A percentile compares a stretch with the other conserved stretches of the same genome.
phyloP scores from a whole-genome alignment of 1,140 invertebrate genomes.

The Psix sp. region DNA sequence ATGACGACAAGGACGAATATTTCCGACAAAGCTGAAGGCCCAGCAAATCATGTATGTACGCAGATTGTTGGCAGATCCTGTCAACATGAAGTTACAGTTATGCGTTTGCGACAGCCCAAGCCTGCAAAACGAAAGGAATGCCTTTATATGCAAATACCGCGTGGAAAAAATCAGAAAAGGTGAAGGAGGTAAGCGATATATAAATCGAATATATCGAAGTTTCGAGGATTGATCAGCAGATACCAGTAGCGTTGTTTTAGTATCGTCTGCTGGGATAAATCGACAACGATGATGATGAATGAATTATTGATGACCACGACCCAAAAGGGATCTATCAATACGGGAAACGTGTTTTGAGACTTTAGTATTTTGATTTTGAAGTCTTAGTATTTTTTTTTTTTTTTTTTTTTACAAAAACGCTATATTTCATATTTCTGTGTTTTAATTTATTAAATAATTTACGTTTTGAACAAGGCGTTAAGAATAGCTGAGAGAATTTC shows the following conservation, averaged over 20 bases:
- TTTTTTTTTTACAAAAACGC: too few species aligned
- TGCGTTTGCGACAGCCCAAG: constrained; percentile 66
- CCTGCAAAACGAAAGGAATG: constrained; percentile 71
- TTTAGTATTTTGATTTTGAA: constrained; percentile 27
- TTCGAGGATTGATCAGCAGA: constrained; percentile 70
- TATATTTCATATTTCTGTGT: too few species aligned
- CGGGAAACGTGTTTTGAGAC: constrained; percentile 46
- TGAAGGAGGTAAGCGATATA: constrained; percentile 57
- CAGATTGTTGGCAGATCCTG: constrained; percentile 76
- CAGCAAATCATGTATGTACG: constrained; percentile 73
- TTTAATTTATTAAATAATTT: too few species aligned
- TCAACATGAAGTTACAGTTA: constrained; percentile 76
- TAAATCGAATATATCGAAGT: constrained; percentile 49
- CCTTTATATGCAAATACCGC: constrained; percentile 77
- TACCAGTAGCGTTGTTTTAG: constrained; percentile 67
- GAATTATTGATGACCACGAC: constrained; percentile 73
- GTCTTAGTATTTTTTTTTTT: constrained; percentile 11
- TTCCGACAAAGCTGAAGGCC: constrained; percentile 54
- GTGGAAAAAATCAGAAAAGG: constrained; percentile 62
- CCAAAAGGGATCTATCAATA: constrained; percentile 66
- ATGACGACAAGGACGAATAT: constrained; percentile 59
- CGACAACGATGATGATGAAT: constrained; percentile 70
- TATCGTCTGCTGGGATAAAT: constrained; percentile 46
- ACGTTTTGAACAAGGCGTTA: too few species aligned
- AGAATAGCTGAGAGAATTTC: too few species aligned